phyloP scores from a whole-genome alignment of 2,797 vertebrate genomes.

The Darevskia mixta region DNA sequence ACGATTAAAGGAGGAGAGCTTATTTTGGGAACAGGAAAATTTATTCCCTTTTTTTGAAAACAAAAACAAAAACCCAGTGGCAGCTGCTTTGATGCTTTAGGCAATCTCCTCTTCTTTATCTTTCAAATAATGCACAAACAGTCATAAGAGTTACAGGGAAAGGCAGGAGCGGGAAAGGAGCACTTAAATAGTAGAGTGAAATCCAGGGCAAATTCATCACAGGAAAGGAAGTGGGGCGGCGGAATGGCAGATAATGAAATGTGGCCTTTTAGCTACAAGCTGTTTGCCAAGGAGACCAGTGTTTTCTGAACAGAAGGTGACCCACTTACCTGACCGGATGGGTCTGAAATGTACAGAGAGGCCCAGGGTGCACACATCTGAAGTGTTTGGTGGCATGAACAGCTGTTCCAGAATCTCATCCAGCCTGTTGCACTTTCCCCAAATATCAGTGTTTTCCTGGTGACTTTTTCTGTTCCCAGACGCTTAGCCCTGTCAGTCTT shows the following conservation, averaged over 20 bases:
- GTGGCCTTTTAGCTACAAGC: background rate
- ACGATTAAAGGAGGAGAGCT: no score
- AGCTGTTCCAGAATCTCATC: constrained; percentile 29
- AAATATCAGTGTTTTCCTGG: constrained; percentile 53
- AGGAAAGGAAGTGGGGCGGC: background rate
- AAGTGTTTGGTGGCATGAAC: background rate
- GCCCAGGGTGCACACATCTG: constrained; percentile 20
- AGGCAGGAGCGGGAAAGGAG: background rate
- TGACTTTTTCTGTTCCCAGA: constrained; percentile 23
- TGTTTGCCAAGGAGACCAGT: background rate
- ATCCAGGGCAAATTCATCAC: background rate
- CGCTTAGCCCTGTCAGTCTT: no score
- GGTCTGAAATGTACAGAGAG: background rate
- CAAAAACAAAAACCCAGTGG: background rate
- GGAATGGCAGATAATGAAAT: background rate
- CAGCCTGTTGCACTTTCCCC: constrained; percentile 46
- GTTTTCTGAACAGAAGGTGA: background rate
- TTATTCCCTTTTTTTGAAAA: no score
- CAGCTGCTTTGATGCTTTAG: background rate
- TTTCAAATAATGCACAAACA: background rate
- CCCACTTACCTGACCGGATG: background rate
- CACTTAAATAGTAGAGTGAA: background rate
- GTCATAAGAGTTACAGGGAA: background rate
- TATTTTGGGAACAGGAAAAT: no score
- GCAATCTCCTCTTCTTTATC: background rate